phyloP scores from a whole-genome alignment of 2,888 invertebrate genomes.

The Eupithecia dodoneata region DNA sequence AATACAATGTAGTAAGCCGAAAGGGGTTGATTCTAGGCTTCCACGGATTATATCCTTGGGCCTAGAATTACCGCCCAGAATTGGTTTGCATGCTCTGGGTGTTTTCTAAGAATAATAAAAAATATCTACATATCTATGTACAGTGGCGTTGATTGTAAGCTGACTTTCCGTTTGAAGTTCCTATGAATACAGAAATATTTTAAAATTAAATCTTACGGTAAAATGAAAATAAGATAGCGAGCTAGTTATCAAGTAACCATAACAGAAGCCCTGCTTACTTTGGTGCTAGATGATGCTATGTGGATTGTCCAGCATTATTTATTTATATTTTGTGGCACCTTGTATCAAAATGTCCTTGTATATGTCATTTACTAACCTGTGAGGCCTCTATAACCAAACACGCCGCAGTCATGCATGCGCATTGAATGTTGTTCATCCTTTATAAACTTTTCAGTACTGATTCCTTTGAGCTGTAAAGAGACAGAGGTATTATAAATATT shows the following conservation, averaged over 20 bases:
- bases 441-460: constrained; percentile 90
- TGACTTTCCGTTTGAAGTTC: too few species aligned
- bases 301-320: background rate
- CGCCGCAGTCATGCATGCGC: constrained; percentile 89
- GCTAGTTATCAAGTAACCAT: too few species aligned
- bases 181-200: too few species aligned
- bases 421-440: constrained; percentile 89
- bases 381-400: constrained; percentile 90
- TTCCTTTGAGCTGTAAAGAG: constrained; percentile 86
- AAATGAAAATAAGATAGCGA: too few species aligned
- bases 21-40: background rate
- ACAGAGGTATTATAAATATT: constrained; percentile 11
- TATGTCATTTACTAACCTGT: constrained; percentile 80
- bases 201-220: too few species aligned
- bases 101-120: background rate
- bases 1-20: background rate
- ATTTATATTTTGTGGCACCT: background rate
- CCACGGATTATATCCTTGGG: background rate
- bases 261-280: background rate
- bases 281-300: background rate
- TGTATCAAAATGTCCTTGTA: background rate
- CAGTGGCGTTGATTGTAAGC: too few species aligned
- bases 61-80: background rate
- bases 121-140: background rate
- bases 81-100: background rate